Base-by-base conservation (phyloP, 2,888 invertebrate genomes). In the Ophion obscuratus region DNA sequence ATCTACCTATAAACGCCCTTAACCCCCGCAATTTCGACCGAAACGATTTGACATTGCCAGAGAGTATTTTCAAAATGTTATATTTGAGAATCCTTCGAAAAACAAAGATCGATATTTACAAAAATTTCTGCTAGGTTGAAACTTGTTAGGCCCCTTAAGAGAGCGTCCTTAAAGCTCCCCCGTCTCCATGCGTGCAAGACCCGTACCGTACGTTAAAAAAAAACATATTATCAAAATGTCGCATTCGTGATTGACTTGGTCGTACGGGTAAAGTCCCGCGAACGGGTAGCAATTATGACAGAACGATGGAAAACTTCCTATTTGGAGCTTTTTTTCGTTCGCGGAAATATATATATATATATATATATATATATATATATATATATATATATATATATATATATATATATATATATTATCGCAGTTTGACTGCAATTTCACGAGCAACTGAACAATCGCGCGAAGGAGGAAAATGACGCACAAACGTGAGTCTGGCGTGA, bases 381-480 rank as follows among this genome's bases (percentile, higher is more conserved):
- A 17, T 53, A 17, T 31, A 17, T 53, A 53, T 53, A 53, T 53
- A 17, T 17, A 53, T 17, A 53, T 53, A 17, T 53, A 17, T 17
- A 11, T 17, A 17, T 17, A 4, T 17, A 53, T 40, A 40, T 40
- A 14, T 31, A 20, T 17, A 14, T 53, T 36, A 20, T 24, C 2
- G 24, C 20, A 74, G 62, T 61, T 78, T 67, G 27, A 61, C 11
- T 68, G 27, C 9, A 79, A 76, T 71, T 74, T 64, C 71, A 71
- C 64, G 78, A 70, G 57, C 40, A 71, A 73, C 53, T 9, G 40
- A 73, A 64, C 68, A 57, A 68, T 62, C 14, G n/a, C 62, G 27
- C 59, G 81, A 57, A 73, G 79, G 61, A 76, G 64, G 74, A 76
- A 70, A 11, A 77, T 57, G 74, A 61, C 31, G 75, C 27, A 73